These are phyloP conservation scores for Saturnia japonica DNA, from an alignment of 2,888 invertebrate species.

Conservation along the genomic window DNA sequence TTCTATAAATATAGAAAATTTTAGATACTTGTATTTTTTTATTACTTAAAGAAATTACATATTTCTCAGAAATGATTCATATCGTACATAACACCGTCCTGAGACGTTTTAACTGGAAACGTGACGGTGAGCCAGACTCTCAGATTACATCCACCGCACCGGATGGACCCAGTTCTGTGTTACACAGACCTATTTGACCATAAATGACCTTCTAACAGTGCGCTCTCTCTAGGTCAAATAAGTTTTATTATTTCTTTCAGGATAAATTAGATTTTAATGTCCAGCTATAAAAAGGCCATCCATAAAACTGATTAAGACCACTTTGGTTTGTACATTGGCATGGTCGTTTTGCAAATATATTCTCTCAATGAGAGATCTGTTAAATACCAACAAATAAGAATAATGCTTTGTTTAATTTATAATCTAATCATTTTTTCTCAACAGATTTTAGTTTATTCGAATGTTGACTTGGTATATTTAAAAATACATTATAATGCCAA, in stretches of 20 bases:
- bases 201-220: slow-evolving; percentile 43
- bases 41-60: background rate
- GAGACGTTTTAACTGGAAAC: slow-evolving; percentile 47
- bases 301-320: background rate
- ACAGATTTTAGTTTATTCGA: too few species aligned
- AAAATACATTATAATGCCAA: too few species aligned
- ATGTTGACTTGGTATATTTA: too few species aligned
- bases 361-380: too few species aligned
- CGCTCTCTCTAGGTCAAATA: slow-evolving; percentile 10
- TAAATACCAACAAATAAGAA: too few species aligned
- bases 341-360: too few species aligned
- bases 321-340: background rate
- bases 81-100: slow-evolving; percentile 40
- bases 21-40: too few species aligned
- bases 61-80: background rate
- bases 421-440: too few species aligned
- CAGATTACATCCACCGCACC: slow-evolving; percentile 65
- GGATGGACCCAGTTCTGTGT: slow-evolving; percentile 52
- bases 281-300: background rate
- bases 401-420: too few species aligned
- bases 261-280: background rate
- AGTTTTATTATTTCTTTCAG: background rate
- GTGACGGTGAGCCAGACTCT: slow-evolving; percentile 49
- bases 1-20: too few species aligned
- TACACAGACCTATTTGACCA: slow-evolving; percentile 56